Percentiles rank a stretch among this genome's conserved stretches.
Conservation (phyloP, 1,140 invertebrate species). For the Drosophila sp. region DNA sequence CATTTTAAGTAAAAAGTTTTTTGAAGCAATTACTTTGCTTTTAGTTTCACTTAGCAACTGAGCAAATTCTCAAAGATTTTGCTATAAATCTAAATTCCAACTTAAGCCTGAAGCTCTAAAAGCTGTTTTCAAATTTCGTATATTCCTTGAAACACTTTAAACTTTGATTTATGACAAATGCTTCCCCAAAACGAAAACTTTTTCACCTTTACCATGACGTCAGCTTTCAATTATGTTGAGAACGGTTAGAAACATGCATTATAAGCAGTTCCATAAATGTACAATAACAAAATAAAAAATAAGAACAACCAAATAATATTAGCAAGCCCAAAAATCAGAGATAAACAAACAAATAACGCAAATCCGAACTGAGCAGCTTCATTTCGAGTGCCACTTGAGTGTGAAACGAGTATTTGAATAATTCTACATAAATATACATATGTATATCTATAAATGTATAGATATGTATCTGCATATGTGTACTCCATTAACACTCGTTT, state of each 20-base stretch:
- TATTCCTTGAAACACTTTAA: neutral
- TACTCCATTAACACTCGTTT: slow-evolving; percentile 3
- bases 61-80: neutral
- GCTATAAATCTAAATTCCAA: neutral
- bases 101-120: neutral
- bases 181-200: neutral
- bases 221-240: slow-evolving; percentile 62
- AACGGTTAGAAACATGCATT: slow-evolving; percentile 41
- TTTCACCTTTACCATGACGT: slow-evolving; percentile 62
- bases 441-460: slow-evolving; percentile 9
- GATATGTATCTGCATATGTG: neutral
- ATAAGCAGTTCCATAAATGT: slow-evolving; percentile 35
- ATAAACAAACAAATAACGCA: slow-evolving; percentile 33
- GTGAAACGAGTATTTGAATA: slow-evolving; percentile 30
- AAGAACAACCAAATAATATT: slow-evolving; percentile 9
- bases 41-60: neutral
- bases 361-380: slow-evolving; percentile 21
- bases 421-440: slow-evolving; percentile 1
- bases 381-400: slow-evolving; percentile 30
- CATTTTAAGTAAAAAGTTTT: neutral
- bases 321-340: slow-evolving; percentile 21
- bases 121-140: neutral
- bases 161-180: slow-evolving; percentile 29
- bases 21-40: neutral
- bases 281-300: slow-evolving; percentile 33